Base-by-base conservation (phyloP, 2,113 vertebrate genomes). In the Cololabis saira region DNA sequence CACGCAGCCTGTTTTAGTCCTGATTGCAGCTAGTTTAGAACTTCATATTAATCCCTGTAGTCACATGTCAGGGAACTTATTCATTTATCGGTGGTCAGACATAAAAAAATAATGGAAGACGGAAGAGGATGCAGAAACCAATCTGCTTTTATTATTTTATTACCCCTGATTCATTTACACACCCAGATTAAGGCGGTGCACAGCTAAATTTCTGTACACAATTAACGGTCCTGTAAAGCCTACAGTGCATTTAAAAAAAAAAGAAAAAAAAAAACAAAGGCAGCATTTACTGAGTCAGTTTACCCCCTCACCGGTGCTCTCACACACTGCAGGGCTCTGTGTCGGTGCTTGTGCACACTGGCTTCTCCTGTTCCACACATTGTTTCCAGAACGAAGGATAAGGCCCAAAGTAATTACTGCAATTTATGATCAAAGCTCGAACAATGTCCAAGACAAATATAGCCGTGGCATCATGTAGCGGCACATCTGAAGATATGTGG, bases 371-470 rank as follows among this genome's bases (percentile, higher is more conserved):
- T 87, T 91, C 79, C 84, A 89, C 19, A 67, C 75, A 79, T 89
- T 88, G 84, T 91, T 90, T 91, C 83, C 87, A 89, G 74, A 80
- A 74, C 72, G 66, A 80, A 83, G 84, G 85, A 86, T 76, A 83
- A 85, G 69, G 75, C 75, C 65, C 68, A 11, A 62, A 87, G 82
- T 92, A 91, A 92, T 92, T 91, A 91, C 82, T 61, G 74, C 89
- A 89, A 89, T 88, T 88, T 77, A 77, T 81, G 90, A 93, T 93
- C 92, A 92, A 93, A 93, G 90, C 81, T 67, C 44, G 78, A 88
- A 87, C 79, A 79, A 91, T 80, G 88, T 90, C 91, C 91, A 90
- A 92, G 81, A 89, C 82, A 93, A 91, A 92, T 87, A 89, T 63
- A 80, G 82, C 56, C 42, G 61, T 58, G 76, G 85, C 88, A 88